Evolutionary conservation across 2,797 vertebrate species (phyloP).

Genomic region (Darevskia nairensis): DNA sequence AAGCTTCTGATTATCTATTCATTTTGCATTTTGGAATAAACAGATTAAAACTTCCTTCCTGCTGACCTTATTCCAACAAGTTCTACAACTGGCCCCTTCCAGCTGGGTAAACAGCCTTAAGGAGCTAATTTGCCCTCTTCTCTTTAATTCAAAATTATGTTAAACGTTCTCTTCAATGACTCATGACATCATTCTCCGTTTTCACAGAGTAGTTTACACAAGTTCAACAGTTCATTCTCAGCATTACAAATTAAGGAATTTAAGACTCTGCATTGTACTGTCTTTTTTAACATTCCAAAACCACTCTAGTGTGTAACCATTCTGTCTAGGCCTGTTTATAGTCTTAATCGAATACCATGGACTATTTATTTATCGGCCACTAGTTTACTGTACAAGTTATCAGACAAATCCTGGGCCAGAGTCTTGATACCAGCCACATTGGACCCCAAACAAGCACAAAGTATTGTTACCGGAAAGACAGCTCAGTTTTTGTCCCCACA

Average conservation of each 20-base stretch:
- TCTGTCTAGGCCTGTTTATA: neutral
- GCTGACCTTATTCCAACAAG: conserved; percentile 51
- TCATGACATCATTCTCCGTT: conserved; percentile 53
- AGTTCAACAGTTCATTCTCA: neutral
- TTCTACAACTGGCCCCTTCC: conserved; percentile 56
- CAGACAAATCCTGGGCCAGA: neutral
- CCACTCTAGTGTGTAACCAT: neutral
- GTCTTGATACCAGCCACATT: neutral
- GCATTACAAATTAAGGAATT: neutral
- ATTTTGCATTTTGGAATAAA: conserved; percentile 69
- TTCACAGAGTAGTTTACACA: conserved; percentile 29
- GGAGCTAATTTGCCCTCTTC: conserved; percentile 56
- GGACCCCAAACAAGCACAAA: neutral
- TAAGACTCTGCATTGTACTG: neutral
- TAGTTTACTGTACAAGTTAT: neutral
- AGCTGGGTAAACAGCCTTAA: conserved; percentile 66
- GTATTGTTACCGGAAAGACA: neutral
- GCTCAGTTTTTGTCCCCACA: neutral
- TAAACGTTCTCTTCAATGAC: conserved; percentile 49
- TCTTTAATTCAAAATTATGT: conserved; percentile 59
- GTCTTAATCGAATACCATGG: neutral
- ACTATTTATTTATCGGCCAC: neutral
- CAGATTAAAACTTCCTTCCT: conserved; percentile 71
- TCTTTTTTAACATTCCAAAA: neutral
- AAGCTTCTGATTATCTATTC: conserved; percentile 67